Base-by-base conservation (phyloP, 2,797 vertebrate genomes). In the Rhynchonycteris naso region DNA sequence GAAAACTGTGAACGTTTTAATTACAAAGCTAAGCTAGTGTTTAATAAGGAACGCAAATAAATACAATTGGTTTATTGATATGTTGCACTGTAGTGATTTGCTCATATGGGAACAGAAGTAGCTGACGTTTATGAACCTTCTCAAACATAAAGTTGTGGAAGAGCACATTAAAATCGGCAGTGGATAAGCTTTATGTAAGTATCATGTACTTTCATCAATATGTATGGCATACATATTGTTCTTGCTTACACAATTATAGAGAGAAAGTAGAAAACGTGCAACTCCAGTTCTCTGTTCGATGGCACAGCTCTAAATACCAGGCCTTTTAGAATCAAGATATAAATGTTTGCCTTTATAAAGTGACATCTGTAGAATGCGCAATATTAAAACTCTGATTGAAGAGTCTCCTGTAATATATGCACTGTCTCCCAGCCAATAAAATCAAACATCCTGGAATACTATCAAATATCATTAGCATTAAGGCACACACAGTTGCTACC, bases 331-430 rank as follows among this genome's bases (percentile, higher is more conserved):
- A 88, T 95, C 89, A 82, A 75, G 43, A 96, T 93, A 93, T 59
- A 96, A 96, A 96, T 80, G 89, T 92, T 88, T 96, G 78, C 85
- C 91, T 97, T 97, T 95, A 90, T 95, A 87, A 97, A 87, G 93
- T 79, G 89, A 93, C 95, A 96, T 96, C 92, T 95, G 89, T 95
- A 87, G 78, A 96, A 61, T 96, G 61, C 66, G 19, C 54, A 13
- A 33, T 76, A 95, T 96, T 96, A 97, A 96, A 97, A 96, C 95
- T 81, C 87, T 90, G 93, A 96, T 54, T 88, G 89, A 97, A 97
- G 78, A 83, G 80, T 94, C 81, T 75, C 18, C n/a, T 72, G 63
- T 93, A 97, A 96, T 94, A 84, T 88, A 95, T 66, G 30, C 78
- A 82, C 86, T 92, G 68, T 92, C 78, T 94, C 87, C 83, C 79